Base-by-base conservation (phyloP, 2,888 invertebrate genomes). In the Idaea biselata region DNA sequence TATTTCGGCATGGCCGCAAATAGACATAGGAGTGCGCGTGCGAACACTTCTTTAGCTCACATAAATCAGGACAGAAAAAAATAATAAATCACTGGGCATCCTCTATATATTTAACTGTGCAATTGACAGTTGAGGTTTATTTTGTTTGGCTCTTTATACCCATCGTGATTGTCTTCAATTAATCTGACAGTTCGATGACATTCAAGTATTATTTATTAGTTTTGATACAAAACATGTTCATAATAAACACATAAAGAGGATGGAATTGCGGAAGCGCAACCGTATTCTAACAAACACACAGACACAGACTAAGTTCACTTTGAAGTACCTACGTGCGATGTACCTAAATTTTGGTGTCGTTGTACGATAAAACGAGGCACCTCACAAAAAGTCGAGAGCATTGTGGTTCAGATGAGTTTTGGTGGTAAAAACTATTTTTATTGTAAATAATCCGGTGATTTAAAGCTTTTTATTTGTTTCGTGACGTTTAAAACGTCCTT, bases 1-100 rank as follows among this genome's bases (percentile, higher is more conserved):
- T 87, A 87, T 87, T 87, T 87, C 74, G 80, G 82, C 83, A 71
- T 79, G 75, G 77, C 83, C 80, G 74, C 79, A 88, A 89, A 88
- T 86, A 89, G 84, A 87, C 75, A 80, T 79, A 71, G 71, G 72
- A 73, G 77, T 75, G 78, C 71, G 77, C 71, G 74, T 78, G 76
- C 79, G 77, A 81, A 82, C 81, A 82, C 75, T 81, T 83, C 79
- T 85, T 83, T 81, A 79, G 73, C 75, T 65, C 75, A 75, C 78
- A 79, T 85, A 83, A 84, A 86, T 82, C 79, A 80, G 76, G 72
- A 72, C 73, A 71, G 75, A 80, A 84, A 81, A 82, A 83, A 80
- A 80, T 68, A 75, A 81, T 80, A 82, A 81, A 83, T 81, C 78
- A 82, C 77, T 77, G 75, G 74, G 68, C 71, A 70, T 70, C 69